These are phyloP conservation scores for Mola mola DNA, from an alignment of 2,113 vertebrate genomes.

Conservation along the genomic window DNA sequence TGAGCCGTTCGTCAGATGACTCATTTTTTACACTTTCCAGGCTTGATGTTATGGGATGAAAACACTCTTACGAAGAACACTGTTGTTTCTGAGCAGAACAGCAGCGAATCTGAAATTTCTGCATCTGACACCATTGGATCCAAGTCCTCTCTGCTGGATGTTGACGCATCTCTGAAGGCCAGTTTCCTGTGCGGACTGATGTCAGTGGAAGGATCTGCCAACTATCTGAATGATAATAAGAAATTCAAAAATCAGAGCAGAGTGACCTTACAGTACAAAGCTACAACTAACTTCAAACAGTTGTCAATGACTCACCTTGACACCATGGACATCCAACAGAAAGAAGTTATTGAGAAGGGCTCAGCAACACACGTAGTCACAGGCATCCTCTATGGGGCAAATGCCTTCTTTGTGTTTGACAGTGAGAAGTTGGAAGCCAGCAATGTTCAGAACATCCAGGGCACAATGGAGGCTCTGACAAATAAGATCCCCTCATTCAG, in stretches of 20 bases:
- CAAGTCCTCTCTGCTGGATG: conserved; percentile 11
- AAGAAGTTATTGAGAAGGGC: rapidly evolving
- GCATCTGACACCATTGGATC: conserved; percentile 22
- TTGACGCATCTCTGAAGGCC: conserved; percentile 29
- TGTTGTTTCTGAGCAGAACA: rapidly evolving
- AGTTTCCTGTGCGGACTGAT: conserved; percentile 29
- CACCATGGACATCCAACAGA: rapidly evolving
- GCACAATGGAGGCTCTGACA: conserved; percentile 8
- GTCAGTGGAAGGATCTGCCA: conserved; percentile 41
- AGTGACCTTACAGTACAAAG: conserved; percentile 40
- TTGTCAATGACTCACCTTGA: not conserved
- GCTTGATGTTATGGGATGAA: not conserved
- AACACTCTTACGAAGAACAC: not conserved
- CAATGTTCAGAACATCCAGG: not conserved
- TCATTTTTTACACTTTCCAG: not conserved
- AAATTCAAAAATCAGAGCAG: conserved; percentile 13
- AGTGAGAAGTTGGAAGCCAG: conserved; percentile 9
- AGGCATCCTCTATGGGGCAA: conserved; percentile 47
- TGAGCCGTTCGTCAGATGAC: too few species aligned
- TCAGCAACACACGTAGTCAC: conserved; percentile 54
- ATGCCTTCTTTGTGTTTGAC: conserved; percentile 60
- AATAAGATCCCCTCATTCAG: conserved; percentile 8
- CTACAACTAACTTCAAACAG: conserved; percentile 13
- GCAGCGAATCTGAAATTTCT: conserved; percentile 9
- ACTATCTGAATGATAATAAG: conserved; percentile 32